phyloP scores from a whole-genome alignment of 2,888 invertebrate species.

The Protophormia terraenovae region DNA sequence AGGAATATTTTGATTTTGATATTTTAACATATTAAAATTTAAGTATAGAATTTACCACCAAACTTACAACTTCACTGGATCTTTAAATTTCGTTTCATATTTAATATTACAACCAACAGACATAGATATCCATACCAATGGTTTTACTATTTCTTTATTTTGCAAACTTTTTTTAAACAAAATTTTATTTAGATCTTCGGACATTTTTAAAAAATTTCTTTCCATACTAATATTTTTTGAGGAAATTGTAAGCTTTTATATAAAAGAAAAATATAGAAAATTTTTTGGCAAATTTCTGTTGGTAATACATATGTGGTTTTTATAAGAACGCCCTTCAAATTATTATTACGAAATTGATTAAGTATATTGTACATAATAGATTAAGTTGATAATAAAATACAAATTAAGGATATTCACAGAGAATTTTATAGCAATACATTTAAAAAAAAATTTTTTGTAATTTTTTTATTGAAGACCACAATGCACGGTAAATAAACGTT shows the following conservation, averaged over 20 bases:
- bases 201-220: conserved; percentile 14
- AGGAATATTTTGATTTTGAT: no score
- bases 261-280: background rate
- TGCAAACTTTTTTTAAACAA: conserved; percentile 9
- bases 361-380: background rate
- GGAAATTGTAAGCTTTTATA: background rate
- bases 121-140: conserved; percentile 23
- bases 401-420: background rate
- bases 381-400: background rate
- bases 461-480: no score
- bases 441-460: background rate
- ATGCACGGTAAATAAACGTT: no score
- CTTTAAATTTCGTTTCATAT: conserved; percentile 1
- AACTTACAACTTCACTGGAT: conserved; percentile 47
- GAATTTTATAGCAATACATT: background rate
- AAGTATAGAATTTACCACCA: background rate
- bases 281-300: background rate
- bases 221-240: background rate
- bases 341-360: background rate
- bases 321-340: background rate
- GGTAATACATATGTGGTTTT: conserved; percentile 15
- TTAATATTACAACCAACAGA: conserved; percentile 33
- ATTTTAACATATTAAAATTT: no score
- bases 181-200: conserved; percentile 41
- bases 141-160: conserved; percentile 21